phyloP scores from a whole-genome alignment of 2,888 invertebrate species.

The Megamerina dolium region DNA sequence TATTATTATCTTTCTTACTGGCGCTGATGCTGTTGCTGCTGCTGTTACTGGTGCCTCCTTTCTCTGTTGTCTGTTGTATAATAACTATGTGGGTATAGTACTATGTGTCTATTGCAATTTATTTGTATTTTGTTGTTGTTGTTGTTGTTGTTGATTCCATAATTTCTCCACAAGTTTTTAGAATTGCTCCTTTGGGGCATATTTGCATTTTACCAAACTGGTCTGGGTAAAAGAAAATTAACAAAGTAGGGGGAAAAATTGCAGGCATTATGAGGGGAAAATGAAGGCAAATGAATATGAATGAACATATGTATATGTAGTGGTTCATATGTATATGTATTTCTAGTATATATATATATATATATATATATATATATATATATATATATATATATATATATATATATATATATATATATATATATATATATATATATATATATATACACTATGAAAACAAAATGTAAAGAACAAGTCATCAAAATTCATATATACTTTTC shows the following conservation, averaged over 20 bases:
- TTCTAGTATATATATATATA: no score
- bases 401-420: not conserved
- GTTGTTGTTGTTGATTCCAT: slow-evolving; percentile 4
- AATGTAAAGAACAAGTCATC: no score
- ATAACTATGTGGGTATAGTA: no score
- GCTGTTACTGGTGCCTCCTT: not conserved
- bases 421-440: not conserved
- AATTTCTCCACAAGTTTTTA: slow-evolving; percentile 1
- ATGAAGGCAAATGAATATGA: not conserved
- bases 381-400: no score
- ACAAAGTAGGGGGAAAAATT: no score
- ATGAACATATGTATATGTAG: not conserved
- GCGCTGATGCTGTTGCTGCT: not conserved
- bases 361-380: no score
- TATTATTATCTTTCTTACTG: slow-evolving; percentile 18
- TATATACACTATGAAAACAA: not conserved
- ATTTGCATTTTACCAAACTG: no score
- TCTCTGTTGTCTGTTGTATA: no score
- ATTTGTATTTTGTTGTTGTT: slow-evolving; percentile 2
- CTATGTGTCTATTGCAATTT: not conserved
- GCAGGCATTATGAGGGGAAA: slow-evolving; percentile 1
- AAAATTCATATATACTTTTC: no score
- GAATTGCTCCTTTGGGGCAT: slow-evolving; percentile 5
- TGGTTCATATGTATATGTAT: not conserved
- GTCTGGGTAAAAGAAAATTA: no score